Evolutionary conservation across 2,113 vertebrate species (phyloP).

Genomic region (Scortum barcoo): DNA sequence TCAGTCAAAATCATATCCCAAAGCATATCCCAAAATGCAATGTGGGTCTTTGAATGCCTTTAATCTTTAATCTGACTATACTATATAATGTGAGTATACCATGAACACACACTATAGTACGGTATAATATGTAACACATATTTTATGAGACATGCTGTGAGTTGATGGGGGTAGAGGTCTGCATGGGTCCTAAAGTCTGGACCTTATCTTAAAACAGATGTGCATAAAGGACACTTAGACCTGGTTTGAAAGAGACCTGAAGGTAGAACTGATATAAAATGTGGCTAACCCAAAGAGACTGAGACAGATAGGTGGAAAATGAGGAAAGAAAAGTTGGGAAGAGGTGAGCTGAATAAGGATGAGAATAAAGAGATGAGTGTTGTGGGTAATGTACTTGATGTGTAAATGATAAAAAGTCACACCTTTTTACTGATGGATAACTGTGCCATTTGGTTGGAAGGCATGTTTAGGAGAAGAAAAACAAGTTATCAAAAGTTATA

Average conservation of each 20-base stretch:
- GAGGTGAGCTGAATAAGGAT: no score
- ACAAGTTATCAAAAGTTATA: slow-evolving; percentile 1
- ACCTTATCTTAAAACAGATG: not conserved
- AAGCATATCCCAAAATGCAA: not conserved
- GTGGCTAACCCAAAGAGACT: not conserved
- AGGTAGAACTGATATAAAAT: not conserved
- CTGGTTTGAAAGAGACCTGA: not conserved
- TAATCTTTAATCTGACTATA: no score
- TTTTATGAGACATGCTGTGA: not conserved
- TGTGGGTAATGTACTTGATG: no score
- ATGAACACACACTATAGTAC: no score
- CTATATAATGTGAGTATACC: no score
- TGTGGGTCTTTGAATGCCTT: not conserved
- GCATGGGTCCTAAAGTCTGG: not conserved
- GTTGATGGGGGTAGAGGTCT: not conserved
- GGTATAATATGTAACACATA: no score
- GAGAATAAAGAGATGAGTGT: not conserved
- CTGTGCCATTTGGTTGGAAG: not conserved
- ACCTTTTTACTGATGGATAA: not conserved
- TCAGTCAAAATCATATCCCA: no score
- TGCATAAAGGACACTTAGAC: not conserved
- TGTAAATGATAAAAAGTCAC: not conserved
- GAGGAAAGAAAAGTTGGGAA: not conserved
- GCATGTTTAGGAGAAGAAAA: not conserved
- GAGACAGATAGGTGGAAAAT: not conserved